These are phyloP conservation scores for Drosophila nigricruria DNA, from an alignment of 2,888 invertebrate species.

Conservation along the genomic window DNA sequence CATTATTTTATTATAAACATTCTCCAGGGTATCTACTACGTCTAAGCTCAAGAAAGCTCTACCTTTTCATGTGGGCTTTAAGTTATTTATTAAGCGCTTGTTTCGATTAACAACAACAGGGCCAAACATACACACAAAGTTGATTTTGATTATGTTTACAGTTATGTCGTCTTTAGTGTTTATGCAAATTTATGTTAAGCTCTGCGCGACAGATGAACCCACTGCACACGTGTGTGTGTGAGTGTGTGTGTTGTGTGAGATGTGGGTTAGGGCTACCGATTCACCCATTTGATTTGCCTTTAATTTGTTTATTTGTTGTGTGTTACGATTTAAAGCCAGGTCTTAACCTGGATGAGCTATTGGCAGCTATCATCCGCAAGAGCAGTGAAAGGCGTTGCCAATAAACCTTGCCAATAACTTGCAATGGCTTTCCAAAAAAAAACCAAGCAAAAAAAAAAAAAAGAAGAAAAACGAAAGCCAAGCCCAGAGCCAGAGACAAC, in stretches of 20 bases:
- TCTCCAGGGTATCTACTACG: not conserved
- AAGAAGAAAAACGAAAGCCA: conserved; percentile 75
- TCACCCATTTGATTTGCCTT: conserved; percentile 63
- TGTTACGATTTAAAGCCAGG: conserved; percentile 3
- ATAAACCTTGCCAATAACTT: conserved; percentile 70
- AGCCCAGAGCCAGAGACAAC: conserved; percentile 33
- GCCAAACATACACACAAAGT: conserved; percentile 28
- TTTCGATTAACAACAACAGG: conserved; percentile 44
- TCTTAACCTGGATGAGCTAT: not conserved
- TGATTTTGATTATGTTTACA: conserved; percentile 71
- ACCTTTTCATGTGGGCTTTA: conserved; percentile 12
- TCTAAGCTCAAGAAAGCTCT: not conserved
- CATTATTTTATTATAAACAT: too few relatives aligned
- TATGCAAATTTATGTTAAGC: conserved; percentile 77
- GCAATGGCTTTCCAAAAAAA: conserved; percentile 69
- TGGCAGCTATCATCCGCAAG: conserved; percentile 24
- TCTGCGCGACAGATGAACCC: conserved; percentile 39
- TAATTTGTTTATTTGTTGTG: conserved; percentile 57
- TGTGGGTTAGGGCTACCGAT: conserved; percentile 62
- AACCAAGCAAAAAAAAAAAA: conserved; percentile 2
- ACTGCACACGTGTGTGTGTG: conserved; percentile 15
- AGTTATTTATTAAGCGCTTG: conserved; percentile 69
- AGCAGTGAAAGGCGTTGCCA: conserved; percentile 73
- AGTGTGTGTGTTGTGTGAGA: conserved; percentile 18
- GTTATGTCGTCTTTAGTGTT: conserved; percentile 67